phyloP scores from a whole-genome alignment of 2,797 vertebrate species.

The Moxostoma hubbsi region DNA sequence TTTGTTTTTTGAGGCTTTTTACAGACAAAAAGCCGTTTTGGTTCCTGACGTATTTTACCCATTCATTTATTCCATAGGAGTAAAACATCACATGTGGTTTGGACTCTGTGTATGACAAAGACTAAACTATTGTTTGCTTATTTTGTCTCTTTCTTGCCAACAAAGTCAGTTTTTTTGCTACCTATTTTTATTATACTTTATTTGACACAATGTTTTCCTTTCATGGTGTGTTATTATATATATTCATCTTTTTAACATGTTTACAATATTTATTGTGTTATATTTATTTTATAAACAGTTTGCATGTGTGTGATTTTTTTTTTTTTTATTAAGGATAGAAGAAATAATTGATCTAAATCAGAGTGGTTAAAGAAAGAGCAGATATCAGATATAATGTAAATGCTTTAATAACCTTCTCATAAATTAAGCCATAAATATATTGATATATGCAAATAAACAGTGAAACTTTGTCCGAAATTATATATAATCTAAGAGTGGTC shows the following conservation, averaged over 20 bases:
- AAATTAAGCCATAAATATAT: constrained; percentile 29
- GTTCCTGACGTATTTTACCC: too few relatives aligned
- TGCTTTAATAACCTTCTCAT: neutral
- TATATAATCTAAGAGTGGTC: neutral
- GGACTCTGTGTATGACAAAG: too few relatives aligned
- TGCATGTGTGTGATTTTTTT: neutral
- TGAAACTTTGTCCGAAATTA: neutral
- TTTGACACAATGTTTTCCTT: neutral
- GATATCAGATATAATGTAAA: neutral
- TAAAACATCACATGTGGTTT: too few relatives aligned
- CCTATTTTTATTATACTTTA: neutral
- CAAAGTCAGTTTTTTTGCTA: constrained; percentile 1
- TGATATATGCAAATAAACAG: neutral
- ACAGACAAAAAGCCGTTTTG: neutral
- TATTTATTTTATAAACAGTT: constrained; percentile 23
- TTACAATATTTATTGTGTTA: constrained; percentile 55
- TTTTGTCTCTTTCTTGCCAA: neutral
- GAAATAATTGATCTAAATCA: neutral
- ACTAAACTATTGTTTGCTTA: neutral
- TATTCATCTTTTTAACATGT: neutral
- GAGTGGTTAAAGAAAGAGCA: neutral
- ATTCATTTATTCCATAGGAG: too few relatives aligned
- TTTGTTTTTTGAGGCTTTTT: neutral
- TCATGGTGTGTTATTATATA: neutral
- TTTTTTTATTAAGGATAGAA: too few relatives aligned